phyloP scores from a whole-genome alignment of 2,888 invertebrate species.

The Heliconius cydno region DNA sequence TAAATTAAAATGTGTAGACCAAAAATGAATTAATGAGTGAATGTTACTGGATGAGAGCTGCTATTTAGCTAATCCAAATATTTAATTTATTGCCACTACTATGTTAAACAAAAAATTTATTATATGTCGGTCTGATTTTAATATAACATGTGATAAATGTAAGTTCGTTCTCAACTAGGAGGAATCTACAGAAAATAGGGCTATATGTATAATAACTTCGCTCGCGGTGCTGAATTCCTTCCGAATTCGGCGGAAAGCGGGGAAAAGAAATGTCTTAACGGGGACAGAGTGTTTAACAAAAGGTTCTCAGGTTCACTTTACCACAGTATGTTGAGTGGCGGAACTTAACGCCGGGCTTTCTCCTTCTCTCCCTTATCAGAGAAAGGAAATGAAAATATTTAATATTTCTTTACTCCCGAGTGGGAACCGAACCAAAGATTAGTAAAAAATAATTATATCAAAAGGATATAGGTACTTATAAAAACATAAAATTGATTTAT shows the following conservation, averaged over 20 bases:
- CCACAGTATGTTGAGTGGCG: neutral
- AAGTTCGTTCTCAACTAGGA: too few relatives aligned
- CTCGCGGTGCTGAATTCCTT: neutral
- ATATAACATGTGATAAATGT: neutral
- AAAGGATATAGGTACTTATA: neutral
- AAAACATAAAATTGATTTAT: conserved; percentile 1
- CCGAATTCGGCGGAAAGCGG: neutral
- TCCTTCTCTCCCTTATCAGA: neutral
- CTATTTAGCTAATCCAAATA: neutral
- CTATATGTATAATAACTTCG: neutral
- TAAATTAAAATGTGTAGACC: conserved; percentile 16
- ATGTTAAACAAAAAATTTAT: neutral
- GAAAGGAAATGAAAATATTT: neutral
- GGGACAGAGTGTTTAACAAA: neutral
- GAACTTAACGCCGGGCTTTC: neutral
- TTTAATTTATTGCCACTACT: neutral
- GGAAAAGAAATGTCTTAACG: neutral
- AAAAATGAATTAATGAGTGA: conserved; percentile 11
- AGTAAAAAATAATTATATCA: neutral
- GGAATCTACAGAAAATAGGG: neutral
- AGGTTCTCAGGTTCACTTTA: too few relatives aligned
- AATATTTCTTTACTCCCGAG: neutral
- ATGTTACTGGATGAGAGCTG: neutral
- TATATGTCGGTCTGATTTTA: neutral
- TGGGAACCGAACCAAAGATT: neutral